Evolutionary conservation across 2,797 vertebrate genomes (phyloP), one percentile per base, ranked within the genome.

Genomic region (Agapornis canus): DNA sequence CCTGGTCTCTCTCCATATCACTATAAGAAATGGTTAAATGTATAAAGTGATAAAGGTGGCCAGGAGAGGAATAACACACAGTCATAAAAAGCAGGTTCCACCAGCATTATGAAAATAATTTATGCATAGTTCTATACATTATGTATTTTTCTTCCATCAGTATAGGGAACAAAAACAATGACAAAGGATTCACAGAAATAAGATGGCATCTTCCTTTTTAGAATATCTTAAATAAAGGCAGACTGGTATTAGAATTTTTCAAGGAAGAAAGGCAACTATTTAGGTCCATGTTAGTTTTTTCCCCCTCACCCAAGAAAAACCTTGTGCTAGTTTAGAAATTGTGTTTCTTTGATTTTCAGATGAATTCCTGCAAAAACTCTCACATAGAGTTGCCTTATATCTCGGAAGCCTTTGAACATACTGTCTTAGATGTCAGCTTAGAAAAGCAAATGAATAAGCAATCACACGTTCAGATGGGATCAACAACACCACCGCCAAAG

Each of bases 381-480:
- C 27, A 56, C 23, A 29, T 1, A 45, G 65, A 82, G 43, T 56
- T 89, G 42, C 13, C 57, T 94, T 81, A 7, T 42, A 39, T 22
- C 75, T 61, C 37, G 11, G 63, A 93, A 97, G 61, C 51, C 57
- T 91, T 84, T 91, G 92, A 95, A 76, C 73, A 39, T 49, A 60
- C 5, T 80, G 78, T 80, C 49, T 92, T 65, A 78, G 69, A 86
- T 51, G 63, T 29, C 61, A 72, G 47, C 63, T 94, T 79, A 72
- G 70, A 86, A 89, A 92, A 72, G 59, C 70, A 92, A 95, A 86
- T 65, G 65, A 91, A 83, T 57, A 83, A 89, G 35, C 72, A 65
- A 63, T 84, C 57, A 63, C 20, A 85, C 63, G 45, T 49, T 59
- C 82, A 63, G 76, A 69, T 48, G 72, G 56, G 63, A 93, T 69